A percentile compares a stretch with the other conserved stretches of the same genome.
Evolutionary conservation across 2,888 invertebrate genomes (phyloP).

Genomic region (Lasioglossum zephyrum): DNA sequence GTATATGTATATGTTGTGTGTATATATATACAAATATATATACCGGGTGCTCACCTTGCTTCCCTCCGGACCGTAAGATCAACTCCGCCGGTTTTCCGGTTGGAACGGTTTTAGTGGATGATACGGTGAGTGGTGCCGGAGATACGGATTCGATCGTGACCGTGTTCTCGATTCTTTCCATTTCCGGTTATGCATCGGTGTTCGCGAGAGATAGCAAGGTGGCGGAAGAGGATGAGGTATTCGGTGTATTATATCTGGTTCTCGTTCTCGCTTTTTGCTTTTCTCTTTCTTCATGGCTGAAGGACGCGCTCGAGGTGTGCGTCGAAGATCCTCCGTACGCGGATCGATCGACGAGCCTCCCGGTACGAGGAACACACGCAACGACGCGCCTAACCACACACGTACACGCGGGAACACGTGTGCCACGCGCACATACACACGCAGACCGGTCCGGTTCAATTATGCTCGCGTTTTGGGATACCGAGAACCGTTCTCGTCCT

Average conservation of each 20-base stretch:
- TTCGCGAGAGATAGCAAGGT: neutral
- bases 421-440: neutral
- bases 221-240: neutral
- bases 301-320: neutral
- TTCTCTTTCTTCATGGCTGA: neutral
- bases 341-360: conserved; percentile 16
- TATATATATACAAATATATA: neutral
- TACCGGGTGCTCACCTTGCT: neutral
- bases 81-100: neutral
- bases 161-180: too few species aligned
- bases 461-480: conserved; percentile 27
- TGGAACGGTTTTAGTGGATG: neutral
- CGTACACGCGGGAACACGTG: neutral
- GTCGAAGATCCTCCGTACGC: neutral
- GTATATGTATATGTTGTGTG: neutral
- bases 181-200: neutral
- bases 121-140: neutral
- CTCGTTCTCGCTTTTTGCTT: neutral
- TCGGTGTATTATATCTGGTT: neutral
- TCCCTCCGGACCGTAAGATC: neutral
- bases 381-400: neutral
- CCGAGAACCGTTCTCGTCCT: conserved; percentile 37
- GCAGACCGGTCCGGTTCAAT: conserved; percentile 18
- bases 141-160: neutral
- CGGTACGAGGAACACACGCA: conserved; percentile 32